Evolutionary conservation across 2,113 vertebrate species (phyloP).

Genomic region (Redunca redunca): DNA sequence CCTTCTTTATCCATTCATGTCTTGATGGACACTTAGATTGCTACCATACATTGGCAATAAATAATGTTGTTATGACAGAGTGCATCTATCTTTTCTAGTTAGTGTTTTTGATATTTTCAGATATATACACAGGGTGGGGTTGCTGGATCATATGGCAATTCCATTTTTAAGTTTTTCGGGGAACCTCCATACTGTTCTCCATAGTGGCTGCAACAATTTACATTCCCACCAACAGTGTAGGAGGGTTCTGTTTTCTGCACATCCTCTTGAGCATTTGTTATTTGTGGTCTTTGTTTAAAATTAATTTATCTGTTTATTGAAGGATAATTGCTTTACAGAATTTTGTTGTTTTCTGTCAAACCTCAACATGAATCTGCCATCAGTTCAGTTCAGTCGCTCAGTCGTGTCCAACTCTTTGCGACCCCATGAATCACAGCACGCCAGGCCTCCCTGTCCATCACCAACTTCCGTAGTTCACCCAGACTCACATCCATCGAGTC

Average conservation of each 20-base stretch:
- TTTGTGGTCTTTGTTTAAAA: neutral
- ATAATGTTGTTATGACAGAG: neutral
- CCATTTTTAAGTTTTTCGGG: neutral
- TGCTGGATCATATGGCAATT: neutral
- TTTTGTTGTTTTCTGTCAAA: neutral
- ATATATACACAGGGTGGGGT: neutral
- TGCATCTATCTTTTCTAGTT: neutral
- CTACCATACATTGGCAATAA: neutral
- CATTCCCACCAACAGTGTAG: neutral
- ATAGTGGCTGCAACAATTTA: neutral
- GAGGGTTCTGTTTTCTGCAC: neutral
- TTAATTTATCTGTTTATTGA: neutral
- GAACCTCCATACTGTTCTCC: neutral
- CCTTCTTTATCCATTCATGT: neutral
- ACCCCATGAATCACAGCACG: too few species aligned
- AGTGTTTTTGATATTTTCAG: neutral
- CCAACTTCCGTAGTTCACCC: too few species aligned
- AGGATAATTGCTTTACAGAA: neutral
- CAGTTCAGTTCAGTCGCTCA: too few species aligned
- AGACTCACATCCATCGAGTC: too few species aligned
- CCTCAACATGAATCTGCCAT: neutral
- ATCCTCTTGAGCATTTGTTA: neutral
- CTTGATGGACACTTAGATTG: neutral
- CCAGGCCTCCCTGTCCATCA: too few species aligned
- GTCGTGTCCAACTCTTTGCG: accelerated